These are phyloP conservation scores for Mimas tiliae DNA, from an alignment of 2,888 invertebrate species.

Conservation along the genomic window DNA sequence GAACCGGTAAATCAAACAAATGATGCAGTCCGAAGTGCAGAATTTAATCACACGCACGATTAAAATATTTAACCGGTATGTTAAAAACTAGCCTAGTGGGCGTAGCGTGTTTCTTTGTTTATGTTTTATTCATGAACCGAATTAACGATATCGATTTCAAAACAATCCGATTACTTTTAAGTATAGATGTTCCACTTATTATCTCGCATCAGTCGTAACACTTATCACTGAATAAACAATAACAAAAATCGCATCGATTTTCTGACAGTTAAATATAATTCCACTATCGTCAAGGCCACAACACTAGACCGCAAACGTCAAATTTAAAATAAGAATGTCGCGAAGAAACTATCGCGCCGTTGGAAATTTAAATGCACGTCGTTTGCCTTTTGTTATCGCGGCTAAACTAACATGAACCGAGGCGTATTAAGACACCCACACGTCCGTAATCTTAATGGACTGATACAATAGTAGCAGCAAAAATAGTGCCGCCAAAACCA, in stretches of 20 bases:
- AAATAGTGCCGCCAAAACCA: conserved; percentile 66
- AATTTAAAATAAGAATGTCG: conserved; percentile 33
- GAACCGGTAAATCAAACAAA: conserved; percentile 13
- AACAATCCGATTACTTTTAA: conserved; percentile 35
- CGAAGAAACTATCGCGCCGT: conserved; percentile 28
- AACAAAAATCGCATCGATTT: not conserved
- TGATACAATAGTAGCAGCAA: conserved; percentile 63
- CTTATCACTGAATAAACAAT: conserved; percentile 7
- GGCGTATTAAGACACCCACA: conserved; percentile 57
- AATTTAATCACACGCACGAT: conserved; percentile 48
- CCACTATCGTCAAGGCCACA: conserved; percentile 28
- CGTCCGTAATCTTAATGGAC: conserved; percentile 59
- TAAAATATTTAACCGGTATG: conserved; percentile 46
- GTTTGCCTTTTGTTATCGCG: conserved; percentile 68
- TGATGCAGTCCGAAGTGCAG: conserved; percentile 32
- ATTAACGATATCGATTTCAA: conserved; percentile 54
- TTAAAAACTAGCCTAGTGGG: conserved; percentile 44
- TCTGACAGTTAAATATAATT: conserved; percentile 20
- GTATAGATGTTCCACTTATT: conserved; percentile 43
- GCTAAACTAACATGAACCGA: conserved; percentile 61
- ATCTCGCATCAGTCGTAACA: conserved; percentile 34
- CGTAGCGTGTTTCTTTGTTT: conserved; percentile 56
- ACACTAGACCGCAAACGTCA: conserved; percentile 40
- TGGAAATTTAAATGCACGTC: conserved; percentile 57
- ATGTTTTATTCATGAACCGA: conserved; percentile 49